These are phyloP conservation scores for Epistrophe eligans DNA, from an alignment of 2,888 invertebrate genomes.

Conservation along the genomic window DNA sequence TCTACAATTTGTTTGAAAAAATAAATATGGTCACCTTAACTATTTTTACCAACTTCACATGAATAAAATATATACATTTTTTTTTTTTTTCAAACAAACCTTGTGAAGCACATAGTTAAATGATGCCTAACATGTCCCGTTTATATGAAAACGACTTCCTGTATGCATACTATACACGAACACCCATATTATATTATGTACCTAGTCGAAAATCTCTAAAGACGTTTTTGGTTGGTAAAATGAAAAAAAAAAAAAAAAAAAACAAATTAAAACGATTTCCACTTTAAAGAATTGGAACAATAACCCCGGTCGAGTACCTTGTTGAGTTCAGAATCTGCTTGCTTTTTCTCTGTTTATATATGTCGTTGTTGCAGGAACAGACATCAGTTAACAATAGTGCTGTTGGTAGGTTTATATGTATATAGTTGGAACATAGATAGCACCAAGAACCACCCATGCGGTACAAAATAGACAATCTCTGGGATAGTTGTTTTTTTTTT, in stretches of 20 bases:
- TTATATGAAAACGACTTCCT: conserved; percentile 51
- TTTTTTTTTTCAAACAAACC: background rate
- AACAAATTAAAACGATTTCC: conserved; percentile 43
- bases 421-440: conserved; percentile 15
- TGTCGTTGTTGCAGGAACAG: conserved; percentile 32
- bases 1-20: background rate
- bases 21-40: background rate
- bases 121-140: conserved; percentile 42
- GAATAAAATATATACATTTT: too few species aligned
- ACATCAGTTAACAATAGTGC: conserved; percentile 53
- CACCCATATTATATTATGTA: background rate
- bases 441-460: conserved; percentile 47
- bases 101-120: conserved; percentile 46
- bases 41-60: background rate
- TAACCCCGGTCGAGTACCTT: conserved; percentile 58
- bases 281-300: conserved; percentile 58
- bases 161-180: conserved; percentile 14
- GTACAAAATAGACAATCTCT: conserved; percentile 40
- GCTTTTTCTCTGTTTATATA: conserved; percentile 25
- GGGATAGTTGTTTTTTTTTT: conserved; percentile 8
- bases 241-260: background rate
- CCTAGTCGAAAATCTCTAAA: conserved; percentile 33
- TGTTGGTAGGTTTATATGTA: background rate
- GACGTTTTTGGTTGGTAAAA: conserved; percentile 19
- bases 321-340: conserved; percentile 33